Evolutionary conservation across 2,113 vertebrate species (phyloP).

Genomic region (Jaculus jaculus): DNA sequence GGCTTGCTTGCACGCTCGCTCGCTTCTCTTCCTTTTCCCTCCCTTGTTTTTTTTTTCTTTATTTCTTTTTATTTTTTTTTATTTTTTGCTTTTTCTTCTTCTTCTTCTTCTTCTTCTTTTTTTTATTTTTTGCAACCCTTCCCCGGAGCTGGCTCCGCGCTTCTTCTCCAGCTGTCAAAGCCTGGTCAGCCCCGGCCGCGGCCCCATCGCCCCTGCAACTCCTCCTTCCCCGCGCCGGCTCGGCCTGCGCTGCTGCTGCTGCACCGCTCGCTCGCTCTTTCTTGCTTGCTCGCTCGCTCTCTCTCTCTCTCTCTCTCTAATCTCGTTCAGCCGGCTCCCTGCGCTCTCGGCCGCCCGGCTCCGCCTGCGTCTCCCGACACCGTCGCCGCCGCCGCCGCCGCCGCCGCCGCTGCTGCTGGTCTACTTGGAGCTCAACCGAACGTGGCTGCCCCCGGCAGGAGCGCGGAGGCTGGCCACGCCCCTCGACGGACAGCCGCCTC

Average conservation of each 20-base stretch:
- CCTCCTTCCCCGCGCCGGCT: constrained; percentile 78
- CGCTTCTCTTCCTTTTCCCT: too few species aligned
- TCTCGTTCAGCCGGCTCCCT: constrained; percentile 37
- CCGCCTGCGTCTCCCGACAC: constrained; percentile 80
- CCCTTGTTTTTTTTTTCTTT: too few species aligned
- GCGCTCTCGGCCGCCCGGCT: constrained; percentile 64
- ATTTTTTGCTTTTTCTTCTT: too few species aligned
- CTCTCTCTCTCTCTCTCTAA: constrained; percentile 20
- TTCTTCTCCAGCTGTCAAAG: constrained; percentile 92
- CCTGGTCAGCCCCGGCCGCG: constrained; percentile 89
- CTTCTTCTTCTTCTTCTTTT: too few species aligned
- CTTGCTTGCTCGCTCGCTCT: constrained; percentile 50
- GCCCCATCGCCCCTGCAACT: constrained; percentile 90
- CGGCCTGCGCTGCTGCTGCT: constrained; percentile 65
- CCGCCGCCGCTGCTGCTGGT: constrained; percentile 71
- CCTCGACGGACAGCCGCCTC: constrained; percentile 75
- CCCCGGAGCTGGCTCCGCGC: constrained; percentile 82
- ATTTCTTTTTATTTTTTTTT: too few species aligned
- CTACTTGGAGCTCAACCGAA: constrained; percentile 88
- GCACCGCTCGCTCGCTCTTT: constrained; percentile 53
- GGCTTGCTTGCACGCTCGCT: constrained; percentile 77
- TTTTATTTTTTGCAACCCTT: too few species aligned
- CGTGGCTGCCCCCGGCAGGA: constrained; percentile 85
- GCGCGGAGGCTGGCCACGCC: constrained; percentile 79
- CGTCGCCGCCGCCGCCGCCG: constrained; percentile 67